Percentiles rank a stretch among this genome's conserved stretches.
These are phyloP conservation scores for Taeniopygia guttata DNA, from an alignment of 2,797 vertebrate genomes.

Conservation along the genomic window DNA sequence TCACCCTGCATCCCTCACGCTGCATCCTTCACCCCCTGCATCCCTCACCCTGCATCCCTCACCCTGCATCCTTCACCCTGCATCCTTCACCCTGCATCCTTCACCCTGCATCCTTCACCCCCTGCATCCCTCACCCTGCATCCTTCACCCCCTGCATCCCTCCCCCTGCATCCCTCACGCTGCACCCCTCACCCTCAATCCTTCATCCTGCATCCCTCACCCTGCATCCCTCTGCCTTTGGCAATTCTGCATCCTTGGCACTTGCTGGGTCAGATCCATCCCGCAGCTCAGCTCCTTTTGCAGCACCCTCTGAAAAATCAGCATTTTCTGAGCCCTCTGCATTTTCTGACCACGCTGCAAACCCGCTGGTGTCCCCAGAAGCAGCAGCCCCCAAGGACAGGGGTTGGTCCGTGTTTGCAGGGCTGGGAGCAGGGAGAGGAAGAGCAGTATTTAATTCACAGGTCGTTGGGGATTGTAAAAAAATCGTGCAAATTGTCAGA, in stretches of 20 bases:
- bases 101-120: no score
- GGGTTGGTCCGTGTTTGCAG: background rate
- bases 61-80: no score
- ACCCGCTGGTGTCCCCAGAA: background rate
- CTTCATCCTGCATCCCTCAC: no score
- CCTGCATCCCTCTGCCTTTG: background rate
- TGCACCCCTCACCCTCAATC: no score
- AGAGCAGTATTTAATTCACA: background rate
- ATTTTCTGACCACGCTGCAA: rapidly evolving
- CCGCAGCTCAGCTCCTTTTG: background rate
- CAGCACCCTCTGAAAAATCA: background rate
- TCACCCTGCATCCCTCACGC: no score
- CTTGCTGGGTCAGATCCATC: background rate
- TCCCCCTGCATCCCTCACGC: no score
- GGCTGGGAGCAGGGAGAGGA: background rate
- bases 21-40: no score
- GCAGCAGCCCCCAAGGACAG: background rate
- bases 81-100: no score
- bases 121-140: no score
- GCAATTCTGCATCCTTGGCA: background rate
- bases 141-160: no score
- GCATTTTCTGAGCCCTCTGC: background rate
- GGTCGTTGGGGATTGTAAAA: background rate
- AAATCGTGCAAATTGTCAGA: background rate
- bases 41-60: no score